These are phyloP conservation scores for Salticus scenicus DNA, from an alignment of 2,888 invertebrate species.

Conservation along the genomic window DNA sequence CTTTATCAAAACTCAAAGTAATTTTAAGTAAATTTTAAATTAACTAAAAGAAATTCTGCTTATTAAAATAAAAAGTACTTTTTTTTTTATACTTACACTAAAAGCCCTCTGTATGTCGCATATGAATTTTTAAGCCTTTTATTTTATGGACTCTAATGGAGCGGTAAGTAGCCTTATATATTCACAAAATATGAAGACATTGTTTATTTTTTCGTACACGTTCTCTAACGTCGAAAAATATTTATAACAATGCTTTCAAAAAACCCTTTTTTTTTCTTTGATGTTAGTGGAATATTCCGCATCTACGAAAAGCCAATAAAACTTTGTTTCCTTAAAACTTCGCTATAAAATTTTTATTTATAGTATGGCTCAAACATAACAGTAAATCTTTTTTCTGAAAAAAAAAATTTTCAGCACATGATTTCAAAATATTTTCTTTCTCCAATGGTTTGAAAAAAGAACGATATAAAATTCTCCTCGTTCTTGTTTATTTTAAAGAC, in stretches of 20 bases:
- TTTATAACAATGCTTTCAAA: constrained; percentile 14
- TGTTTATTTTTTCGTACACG: not conserved
- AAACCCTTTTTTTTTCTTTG: not conserved
- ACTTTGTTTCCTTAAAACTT: not conserved
- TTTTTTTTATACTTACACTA: not conserved
- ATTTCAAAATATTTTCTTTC: constrained; percentile 9
- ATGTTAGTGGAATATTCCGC: constrained; percentile 1
- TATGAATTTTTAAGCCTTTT: constrained; percentile 14
- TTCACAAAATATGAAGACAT: not conserved
- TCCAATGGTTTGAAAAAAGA: not conserved
- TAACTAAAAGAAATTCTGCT: not conserved
- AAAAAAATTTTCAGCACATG: constrained; percentile 8
- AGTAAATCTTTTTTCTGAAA: constrained; percentile 8
- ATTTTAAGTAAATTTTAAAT: not conserved
- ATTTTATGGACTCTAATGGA: not conserved
- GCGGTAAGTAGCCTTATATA: constrained; percentile 6
- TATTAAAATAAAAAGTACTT: not conserved
- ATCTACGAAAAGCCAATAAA: constrained; percentile 1
- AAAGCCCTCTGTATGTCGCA: not conserved
- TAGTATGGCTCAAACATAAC: constrained; percentile 9
- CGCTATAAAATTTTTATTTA: constrained; percentile 17
- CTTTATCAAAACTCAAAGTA: too few species aligned
- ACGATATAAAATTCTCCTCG: not conserved
- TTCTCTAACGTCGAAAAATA: constrained; percentile 9
- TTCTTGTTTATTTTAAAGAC: not conserved